Base-by-base conservation (phyloP, 2,888 invertebrate species). In the Synergus laeviventris region DNA sequence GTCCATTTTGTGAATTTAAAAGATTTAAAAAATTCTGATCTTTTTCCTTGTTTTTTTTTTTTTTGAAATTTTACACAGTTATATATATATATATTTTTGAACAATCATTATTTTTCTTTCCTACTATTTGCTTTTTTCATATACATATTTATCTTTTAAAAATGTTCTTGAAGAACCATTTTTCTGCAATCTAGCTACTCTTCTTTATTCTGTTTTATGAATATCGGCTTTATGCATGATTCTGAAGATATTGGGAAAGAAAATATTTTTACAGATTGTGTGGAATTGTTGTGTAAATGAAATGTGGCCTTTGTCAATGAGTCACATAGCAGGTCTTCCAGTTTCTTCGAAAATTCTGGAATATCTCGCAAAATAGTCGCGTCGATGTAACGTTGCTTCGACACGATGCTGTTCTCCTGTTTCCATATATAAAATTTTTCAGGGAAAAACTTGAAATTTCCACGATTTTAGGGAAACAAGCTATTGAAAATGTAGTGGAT, bases 371-470 rank as follows among this genome's bases (percentile, higher is more conserved):
- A 88, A 88, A 87, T 88, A 88, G 87, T 86, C 86, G 84, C 85
- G 84, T 82, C 81, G 81, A 82, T 81, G 84, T 80, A 82, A 85
- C 82, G 82, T 83, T 84, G 85, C 87, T 87, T 86, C 87, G 81
- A 83, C 77, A 75, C 78, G 81, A 79, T 91, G 87, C 90, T 92
- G 91, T 84, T 89, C 85, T 91, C 92, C 92, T 92, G 92, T 82
- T 92, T 91, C 91, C 90, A 92, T 92, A 92, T 92, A 92, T 92
- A 92, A 92, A 92, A 92, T 92, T 92, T 92, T 92, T 92, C 92
- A 92, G 91, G 92, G 92, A 92, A 92, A 92, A 92, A 92, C 92
- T 90, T 90, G 92, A 92, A 92, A 92, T 92, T 90, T 92, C 89
- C 89, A 89, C 85, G 87, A 87, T 90, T 91, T 91, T 88, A 91